These are phyloP conservation scores for Microhierax caerulescens DNA, from an alignment of 2,797 vertebrate species.

Conservation along the genomic window DNA sequence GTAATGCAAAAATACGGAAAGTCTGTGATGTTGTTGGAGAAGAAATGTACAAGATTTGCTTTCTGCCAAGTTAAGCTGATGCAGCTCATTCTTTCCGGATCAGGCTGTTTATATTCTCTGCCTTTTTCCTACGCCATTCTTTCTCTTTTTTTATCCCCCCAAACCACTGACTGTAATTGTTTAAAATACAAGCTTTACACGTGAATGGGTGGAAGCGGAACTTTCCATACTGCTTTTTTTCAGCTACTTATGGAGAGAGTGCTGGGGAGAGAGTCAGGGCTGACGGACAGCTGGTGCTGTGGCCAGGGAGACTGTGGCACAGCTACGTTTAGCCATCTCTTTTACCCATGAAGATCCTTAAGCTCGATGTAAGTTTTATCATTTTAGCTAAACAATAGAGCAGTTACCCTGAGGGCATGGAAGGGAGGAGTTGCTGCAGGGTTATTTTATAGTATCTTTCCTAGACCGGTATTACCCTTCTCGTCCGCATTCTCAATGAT, in stretches of 20 bases:
- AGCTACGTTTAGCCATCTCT: background rate
- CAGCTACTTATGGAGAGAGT: background rate
- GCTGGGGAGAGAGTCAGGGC: background rate
- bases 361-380: background rate
- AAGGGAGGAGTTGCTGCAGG: background rate
- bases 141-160: background rate
- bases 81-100: background rate
- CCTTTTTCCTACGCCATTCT: background rate
- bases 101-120: background rate
- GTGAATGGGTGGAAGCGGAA: background rate
- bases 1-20: background rate
- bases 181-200: background rate
- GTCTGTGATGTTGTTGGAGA: background rate
- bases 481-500: background rate
- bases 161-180: background rate
- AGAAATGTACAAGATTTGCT: background rate
- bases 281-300: background rate
- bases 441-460: background rate
- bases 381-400: background rate
- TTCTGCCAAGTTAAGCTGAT: background rate
- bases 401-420: background rate
- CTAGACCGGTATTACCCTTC: background rate
- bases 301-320: background rate
- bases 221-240: background rate
- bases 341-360: background rate